A percentile compares a stretch with the other conserved stretches of the same genome.
phyloP scores from a whole-genome alignment of 2,888 invertebrate species.

The Eledone cirrhosa region DNA sequence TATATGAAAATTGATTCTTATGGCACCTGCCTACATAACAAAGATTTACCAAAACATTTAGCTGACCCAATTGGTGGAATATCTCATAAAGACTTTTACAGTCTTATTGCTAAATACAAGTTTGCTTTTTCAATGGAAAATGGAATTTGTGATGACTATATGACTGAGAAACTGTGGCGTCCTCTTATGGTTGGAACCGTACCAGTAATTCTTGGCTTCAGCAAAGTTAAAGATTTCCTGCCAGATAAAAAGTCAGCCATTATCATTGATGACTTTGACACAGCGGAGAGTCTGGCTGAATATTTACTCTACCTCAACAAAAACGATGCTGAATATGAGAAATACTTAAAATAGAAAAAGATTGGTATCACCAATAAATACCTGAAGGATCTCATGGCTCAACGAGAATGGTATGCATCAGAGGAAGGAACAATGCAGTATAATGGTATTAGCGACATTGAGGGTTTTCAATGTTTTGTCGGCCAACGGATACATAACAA shows the following conservation, averaged over 20 bases:
- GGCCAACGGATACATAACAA: slow-evolving; percentile 58
- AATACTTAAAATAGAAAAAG: slow-evolving; percentile 55
- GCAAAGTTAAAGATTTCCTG: slow-evolving; percentile 70
- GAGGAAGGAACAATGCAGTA: slow-evolving; percentile 36
- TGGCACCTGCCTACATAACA: slow-evolving; percentile 82
- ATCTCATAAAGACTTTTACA: slow-evolving; percentile 54
- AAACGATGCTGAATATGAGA: slow-evolving; percentile 59
- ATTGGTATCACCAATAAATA: slow-evolving; percentile 52
- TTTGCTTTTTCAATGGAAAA: slow-evolving; percentile 87
- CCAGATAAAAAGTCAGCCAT: slow-evolving; percentile 60
- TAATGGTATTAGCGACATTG: slow-evolving; percentile 50
- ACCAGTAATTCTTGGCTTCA: slow-evolving; percentile 84
- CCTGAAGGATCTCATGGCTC: slow-evolving; percentile 43
- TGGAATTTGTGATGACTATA: slow-evolving; percentile 83
- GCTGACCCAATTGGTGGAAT: slow-evolving; percentile 33
- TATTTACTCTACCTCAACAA: slow-evolving; percentile 52
- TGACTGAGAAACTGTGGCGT: slow-evolving; percentile 88
- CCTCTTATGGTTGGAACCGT: slow-evolving; percentile 81
- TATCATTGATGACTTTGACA: slow-evolving; percentile 56
- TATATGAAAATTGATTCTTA: slow-evolving; percentile 80
- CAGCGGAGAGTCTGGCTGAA: slow-evolving; percentile 54
- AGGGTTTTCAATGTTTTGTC: slow-evolving; percentile 62
- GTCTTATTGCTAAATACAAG: slow-evolving; percentile 73
- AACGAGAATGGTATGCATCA: slow-evolving; percentile 53
- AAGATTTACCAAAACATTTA: slow-evolving; percentile 72